A percentile compares a stretch with the other conserved stretches of the same genome.
Evolutionary conservation across 2,113 vertebrate genomes (phyloP).

Genomic region (Indicator indicator): DNA sequence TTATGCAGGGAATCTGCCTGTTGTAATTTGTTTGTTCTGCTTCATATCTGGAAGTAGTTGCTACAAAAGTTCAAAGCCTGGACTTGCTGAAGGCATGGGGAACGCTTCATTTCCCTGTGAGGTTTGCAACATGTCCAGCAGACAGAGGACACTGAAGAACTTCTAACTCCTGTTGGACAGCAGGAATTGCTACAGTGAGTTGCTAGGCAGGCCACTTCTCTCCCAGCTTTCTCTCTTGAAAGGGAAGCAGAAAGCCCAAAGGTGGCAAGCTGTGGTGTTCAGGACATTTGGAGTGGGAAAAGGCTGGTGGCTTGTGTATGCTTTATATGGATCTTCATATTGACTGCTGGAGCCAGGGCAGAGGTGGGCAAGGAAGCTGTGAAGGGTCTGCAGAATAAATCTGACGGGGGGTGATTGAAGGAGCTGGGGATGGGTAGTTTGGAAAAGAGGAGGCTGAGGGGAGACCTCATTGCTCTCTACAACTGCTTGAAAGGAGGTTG

Average conservation of each 20-base stretch:
- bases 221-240: neutral
- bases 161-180: neutral
- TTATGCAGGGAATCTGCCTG: neutral
- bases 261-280: neutral
- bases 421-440: too few species aligned
- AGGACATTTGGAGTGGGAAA: neutral
- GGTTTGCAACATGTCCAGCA: neutral
- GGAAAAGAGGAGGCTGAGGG: too few species aligned
- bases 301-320: neutral
- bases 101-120: neutral
- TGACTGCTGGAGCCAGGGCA: too few species aligned
- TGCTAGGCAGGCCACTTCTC: neutral
- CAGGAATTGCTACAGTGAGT: accelerated
- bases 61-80: neutral
- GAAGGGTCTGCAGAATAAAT: too few species aligned
- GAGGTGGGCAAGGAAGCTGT: too few species aligned
- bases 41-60: neutral
- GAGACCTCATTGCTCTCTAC: too few species aligned
- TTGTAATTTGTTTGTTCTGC: neutral
- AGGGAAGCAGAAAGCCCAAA: neutral
- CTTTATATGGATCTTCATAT: neutral
- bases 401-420: too few species aligned
- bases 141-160: accelerated
- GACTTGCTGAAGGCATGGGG: neutral
- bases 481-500: too few species aligned